Conservation (phyloP, 2,113 vertebrate genomes). For the Propithecus coquereli region DNA sequence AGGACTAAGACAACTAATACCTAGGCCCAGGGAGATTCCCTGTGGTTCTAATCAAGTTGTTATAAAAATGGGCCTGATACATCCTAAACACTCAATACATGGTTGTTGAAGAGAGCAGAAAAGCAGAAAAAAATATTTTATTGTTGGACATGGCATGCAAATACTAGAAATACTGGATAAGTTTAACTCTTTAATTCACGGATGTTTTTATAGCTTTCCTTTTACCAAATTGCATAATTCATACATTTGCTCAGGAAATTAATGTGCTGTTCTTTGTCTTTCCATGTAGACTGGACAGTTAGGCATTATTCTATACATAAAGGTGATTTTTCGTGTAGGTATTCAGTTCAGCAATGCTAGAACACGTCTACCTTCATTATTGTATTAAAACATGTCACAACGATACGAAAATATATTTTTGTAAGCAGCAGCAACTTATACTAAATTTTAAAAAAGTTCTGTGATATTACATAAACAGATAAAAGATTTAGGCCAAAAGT, state of each 20-base stretch:
- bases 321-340: not conserved
- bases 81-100: not conserved
- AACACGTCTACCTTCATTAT: not conserved
- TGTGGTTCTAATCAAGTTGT: not conserved
- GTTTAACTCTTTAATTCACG: not conserved
- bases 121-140: not conserved
- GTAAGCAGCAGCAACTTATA: not conserved
- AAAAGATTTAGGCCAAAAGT: not conserved
- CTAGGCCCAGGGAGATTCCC: not conserved
- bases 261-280: not conserved
- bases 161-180: not conserved
- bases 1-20: not conserved
- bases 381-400: not conserved
- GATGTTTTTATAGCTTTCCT: not conserved
- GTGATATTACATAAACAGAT: not conserved
- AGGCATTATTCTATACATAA: not conserved
- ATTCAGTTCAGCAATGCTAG: not conserved
- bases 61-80: not conserved
- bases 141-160: not conserved
- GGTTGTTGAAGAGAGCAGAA: not conserved
- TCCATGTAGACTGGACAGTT: not conserved
- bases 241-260: not conserved
- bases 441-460: not conserved
- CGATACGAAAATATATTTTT: not conserved
- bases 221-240: not conserved